A percentile compares a stretch with the other conserved stretches of the same genome.
Evolutionary conservation across 1,140 invertebrate genomes (phyloP).

Genomic region (Aphaenogaster ashmeadi): DNA sequence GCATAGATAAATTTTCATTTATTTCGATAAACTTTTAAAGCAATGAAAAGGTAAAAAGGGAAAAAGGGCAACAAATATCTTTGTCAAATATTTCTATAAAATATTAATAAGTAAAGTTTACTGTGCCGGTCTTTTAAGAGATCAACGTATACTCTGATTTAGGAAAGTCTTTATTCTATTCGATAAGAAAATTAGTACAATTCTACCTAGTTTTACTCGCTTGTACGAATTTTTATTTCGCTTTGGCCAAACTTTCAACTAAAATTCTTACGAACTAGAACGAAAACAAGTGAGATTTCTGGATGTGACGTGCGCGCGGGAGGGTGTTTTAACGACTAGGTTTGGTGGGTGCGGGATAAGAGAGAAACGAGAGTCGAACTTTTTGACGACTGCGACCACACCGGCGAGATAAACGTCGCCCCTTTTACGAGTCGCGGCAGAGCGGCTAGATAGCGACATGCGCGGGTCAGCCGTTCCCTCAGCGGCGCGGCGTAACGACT

Average conservation of each 20-base stretch:
- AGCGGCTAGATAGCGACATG: constrained; percentile 64
- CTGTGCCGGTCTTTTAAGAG: neutral
- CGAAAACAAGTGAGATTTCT: constrained; percentile 35
- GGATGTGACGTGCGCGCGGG: neutral
- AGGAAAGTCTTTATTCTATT: neutral
- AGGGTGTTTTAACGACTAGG: constrained; percentile 65
- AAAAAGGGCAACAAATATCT: neutral
- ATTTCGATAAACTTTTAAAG: constrained; percentile 31
- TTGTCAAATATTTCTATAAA: constrained; percentile 53
- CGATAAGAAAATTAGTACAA: constrained; percentile 31
- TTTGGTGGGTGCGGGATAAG: constrained; percentile 46
- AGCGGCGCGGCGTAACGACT: constrained; percentile 68
- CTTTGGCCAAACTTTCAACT: neutral
- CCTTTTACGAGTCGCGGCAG: constrained; percentile 68
- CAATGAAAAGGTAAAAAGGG: neutral
- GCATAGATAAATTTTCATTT: constrained; percentile 11
- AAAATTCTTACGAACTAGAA: constrained; percentile 6
- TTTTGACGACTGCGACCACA: constrained; percentile 71
- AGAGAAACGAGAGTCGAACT: constrained; percentile 72
- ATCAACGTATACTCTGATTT: neutral
- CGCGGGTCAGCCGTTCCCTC: constrained; percentile 66
- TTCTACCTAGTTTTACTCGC: neutral
- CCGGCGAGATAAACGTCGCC: constrained; percentile 72
- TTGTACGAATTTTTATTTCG: constrained; percentile 47
- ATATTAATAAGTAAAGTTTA: constrained; percentile 43